Conservation (phyloP, 2,113 vertebrate species). For the Pleuronectes platessa region DNA sequence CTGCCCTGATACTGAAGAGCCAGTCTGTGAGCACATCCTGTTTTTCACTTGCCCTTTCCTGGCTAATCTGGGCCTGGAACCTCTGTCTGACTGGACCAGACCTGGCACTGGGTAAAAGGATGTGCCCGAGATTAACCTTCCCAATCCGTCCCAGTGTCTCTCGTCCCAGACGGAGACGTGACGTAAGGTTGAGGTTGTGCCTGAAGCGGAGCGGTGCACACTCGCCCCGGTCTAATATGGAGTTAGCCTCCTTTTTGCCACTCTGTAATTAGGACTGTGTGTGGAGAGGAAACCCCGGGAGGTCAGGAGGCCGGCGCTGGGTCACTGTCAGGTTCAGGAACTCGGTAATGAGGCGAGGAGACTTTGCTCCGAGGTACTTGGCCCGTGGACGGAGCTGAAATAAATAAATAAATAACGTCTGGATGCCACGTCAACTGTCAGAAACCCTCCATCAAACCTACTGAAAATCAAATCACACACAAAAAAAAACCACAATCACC, state of each 20-base stretch:
- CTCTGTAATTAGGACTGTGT: slow-evolving; percentile 58
- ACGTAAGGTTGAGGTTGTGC: slow-evolving; percentile 45
- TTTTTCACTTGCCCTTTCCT: slow-evolving; percentile 63
- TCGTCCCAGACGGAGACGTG: slow-evolving; percentile 61
- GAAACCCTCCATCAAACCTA: neutral
- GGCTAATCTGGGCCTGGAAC: slow-evolving; percentile 66
- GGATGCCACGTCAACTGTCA: neutral
- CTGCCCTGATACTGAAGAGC: neutral
- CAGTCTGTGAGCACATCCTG: slow-evolving; percentile 6
- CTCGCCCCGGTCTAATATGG: slow-evolving; percentile 76
- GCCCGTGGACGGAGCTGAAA: neutral
- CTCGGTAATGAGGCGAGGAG: slow-evolving; percentile 34
- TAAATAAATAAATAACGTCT: slow-evolving; percentile 3
- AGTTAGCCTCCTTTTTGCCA: slow-evolving; percentile 83
- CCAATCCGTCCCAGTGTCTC: slow-evolving; percentile 8
- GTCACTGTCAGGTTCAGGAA: slow-evolving; percentile 48
- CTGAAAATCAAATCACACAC: neutral
- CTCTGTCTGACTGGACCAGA: slow-evolving; percentile 28
- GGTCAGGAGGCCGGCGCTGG: slow-evolving; percentile 43
- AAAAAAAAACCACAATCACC: neutral
- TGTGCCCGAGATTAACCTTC: slow-evolving; percentile 43
- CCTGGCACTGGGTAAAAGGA: slow-evolving; percentile 27
- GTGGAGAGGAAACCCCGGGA: slow-evolving; percentile 35
- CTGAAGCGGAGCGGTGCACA: neutral
- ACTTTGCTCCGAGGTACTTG: slow-evolving; percentile 14